Conservation (phyloP, 2,888 invertebrate species). For the Dryococelus australis region DNA sequence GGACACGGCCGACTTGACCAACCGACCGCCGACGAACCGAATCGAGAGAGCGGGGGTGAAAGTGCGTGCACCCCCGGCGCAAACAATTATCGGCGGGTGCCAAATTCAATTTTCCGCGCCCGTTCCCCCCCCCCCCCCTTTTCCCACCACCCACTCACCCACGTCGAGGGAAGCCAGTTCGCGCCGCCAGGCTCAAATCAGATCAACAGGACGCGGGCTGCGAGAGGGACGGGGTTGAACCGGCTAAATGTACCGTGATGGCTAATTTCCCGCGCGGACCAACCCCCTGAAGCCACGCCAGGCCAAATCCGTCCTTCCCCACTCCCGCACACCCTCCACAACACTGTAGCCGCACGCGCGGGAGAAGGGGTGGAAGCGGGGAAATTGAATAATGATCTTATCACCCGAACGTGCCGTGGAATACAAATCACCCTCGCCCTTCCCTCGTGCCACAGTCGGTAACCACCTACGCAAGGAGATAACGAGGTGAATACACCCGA, state of each 20-base stretch:
- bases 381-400: slow-evolving; percentile 16
- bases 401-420: not conserved
- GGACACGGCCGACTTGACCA: not conserved
- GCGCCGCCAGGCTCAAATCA: not conserved
- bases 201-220: not conserved
- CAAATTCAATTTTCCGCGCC: slow-evolving; percentile 16
- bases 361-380: not conserved
- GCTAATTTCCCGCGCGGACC: slow-evolving; percentile 5
- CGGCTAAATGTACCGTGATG: slow-evolving; percentile 3
- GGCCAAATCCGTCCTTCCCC: not conserved
- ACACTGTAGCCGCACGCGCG: not conserved
- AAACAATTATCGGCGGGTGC: slow-evolving; percentile 6
- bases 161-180: not conserved
- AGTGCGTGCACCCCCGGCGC: not conserved
- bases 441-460: not conserved
- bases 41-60: not conserved
- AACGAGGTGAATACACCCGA: not conserved
- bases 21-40: not conserved
- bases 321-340: not conserved
- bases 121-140: not conserved
- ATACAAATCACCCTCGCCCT: not conserved
- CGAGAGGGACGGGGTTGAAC: not conserved
- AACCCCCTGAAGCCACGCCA: not conserved
- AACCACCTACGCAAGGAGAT: not conserved
- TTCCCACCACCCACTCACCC: not conserved